Evolutionary conservation across 2,113 vertebrate species (phyloP).

Genomic region (Grantiella picta): DNA sequence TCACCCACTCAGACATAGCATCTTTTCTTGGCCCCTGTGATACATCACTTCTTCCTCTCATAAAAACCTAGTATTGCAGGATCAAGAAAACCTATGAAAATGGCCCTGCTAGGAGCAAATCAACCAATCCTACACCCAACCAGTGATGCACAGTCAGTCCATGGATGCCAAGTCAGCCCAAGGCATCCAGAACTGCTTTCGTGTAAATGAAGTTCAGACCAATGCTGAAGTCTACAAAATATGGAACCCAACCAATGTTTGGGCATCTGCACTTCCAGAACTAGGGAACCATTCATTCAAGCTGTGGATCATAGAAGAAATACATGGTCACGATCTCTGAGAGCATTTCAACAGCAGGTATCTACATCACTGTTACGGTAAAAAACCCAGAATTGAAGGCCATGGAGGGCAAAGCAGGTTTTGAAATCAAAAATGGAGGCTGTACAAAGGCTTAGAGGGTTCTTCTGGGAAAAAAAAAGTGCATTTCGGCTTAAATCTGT

Average conservation of each 20-base stretch:
- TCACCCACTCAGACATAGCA: constrained; percentile 57
- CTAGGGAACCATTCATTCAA: background rate
- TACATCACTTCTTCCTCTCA: constrained; percentile 9
- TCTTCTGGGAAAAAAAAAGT: background rate
- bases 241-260: background rate
- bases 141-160: background rate
- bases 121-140: background rate
- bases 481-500: constrained; percentile 42
- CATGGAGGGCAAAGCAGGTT: background rate
- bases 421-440: background rate
- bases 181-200: background rate
- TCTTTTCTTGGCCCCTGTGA: constrained; percentile 39
- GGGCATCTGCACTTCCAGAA: background rate
- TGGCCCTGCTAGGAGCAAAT: background rate
- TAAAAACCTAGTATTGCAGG: background rate
- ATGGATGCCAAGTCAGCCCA: background rate
- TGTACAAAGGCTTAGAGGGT: background rate
- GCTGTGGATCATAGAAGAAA: background rate
- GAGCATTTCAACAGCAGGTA: background rate
- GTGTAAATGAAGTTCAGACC: background rate
- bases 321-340: background rate
- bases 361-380: background rate
- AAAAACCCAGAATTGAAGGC: background rate
- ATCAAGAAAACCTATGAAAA: background rate
- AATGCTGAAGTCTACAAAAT: background rate